A percentile compares a stretch with the other conserved stretches of the same genome.
Evolutionary conservation across 2,888 invertebrate species (phyloP).

Genomic region (Heteromurus nitidus): DNA sequence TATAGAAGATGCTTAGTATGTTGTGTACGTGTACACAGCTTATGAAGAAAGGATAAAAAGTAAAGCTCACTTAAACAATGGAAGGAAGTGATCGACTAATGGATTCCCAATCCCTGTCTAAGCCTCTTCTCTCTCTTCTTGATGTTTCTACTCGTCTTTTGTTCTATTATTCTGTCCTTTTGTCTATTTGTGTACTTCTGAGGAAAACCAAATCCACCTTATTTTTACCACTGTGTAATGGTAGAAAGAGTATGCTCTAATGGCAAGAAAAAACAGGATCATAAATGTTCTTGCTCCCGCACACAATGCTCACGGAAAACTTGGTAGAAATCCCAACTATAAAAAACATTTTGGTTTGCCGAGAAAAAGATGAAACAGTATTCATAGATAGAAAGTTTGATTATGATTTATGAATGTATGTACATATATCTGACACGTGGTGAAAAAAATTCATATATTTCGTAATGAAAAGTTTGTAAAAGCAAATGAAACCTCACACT

Average conservation of each 20-base stretch:
- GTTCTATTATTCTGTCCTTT: slow-evolving; percentile 43
- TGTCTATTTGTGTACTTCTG: slow-evolving; percentile 29
- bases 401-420: no score
- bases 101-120: slow-evolving; percentile 53
- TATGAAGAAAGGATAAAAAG: slow-evolving; percentile 22
- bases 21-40: slow-evolving; percentile 1
- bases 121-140: slow-evolving; percentile 40
- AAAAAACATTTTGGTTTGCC: neutral
- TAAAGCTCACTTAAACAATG: slow-evolving; percentile 47
- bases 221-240: no score
- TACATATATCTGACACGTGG: no score
- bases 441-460: no score
- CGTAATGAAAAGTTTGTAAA: no score
- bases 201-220: no score
- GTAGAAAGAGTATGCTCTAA: no score
- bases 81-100: slow-evolving; percentile 58
- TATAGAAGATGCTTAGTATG: slow-evolving; percentile 2
- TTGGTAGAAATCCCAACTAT: no score
- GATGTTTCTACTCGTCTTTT: slow-evolving; percentile 16
- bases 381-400: no score
- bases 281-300: no score
- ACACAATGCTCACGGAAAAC: no score
- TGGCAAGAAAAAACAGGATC: no score
- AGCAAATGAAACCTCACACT: slow-evolving; percentile 41
- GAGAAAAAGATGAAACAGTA: slow-evolving; percentile 1